Percentiles rank a stretch among this genome's conserved stretches.
These are phyloP conservation scores for Drosophila nigromelanica DNA, from an alignment of 1,140 invertebrate genomes.

Conservation along the genomic window DNA sequence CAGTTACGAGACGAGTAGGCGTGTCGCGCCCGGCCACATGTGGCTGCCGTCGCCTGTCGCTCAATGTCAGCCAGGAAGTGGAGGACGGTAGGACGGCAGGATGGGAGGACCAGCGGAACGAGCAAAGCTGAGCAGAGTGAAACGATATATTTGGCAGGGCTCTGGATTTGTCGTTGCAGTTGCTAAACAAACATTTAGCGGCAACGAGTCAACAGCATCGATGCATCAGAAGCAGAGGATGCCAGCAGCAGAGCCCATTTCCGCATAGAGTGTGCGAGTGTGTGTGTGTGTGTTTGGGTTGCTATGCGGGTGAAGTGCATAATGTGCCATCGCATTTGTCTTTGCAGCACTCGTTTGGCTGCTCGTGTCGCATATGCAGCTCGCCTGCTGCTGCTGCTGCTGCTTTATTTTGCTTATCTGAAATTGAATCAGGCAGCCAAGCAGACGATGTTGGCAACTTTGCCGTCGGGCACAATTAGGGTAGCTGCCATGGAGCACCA, in stretches of 20 bases:
- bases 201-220: conserved; percentile 75
- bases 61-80: conserved; percentile 49
- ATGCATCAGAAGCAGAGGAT: conserved; percentile 59
- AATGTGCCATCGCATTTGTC: conserved; percentile 79
- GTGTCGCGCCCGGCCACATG: conserved; percentile 57
- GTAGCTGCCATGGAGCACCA: conserved; percentile 42
- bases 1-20: conserved; percentile 63
- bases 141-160: conserved; percentile 34
- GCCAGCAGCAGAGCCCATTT: conserved; percentile 53
- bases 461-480: conserved; percentile 77
- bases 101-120: background rate
- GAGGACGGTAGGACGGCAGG: background rate
- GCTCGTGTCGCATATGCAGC: conserved; percentile 66
- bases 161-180: conserved; percentile 57
- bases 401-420: conserved; percentile 82
- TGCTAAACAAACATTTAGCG: conserved; percentile 80
- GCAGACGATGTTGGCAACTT: conserved; percentile 63
- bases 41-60: conserved; percentile 57
- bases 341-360: conserved; percentile 42
- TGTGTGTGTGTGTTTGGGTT: conserved; percentile 8
- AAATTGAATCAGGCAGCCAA: conserved; percentile 80
- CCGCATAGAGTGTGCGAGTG: conserved; percentile 31
- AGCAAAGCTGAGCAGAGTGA: background rate
- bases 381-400: conserved; percentile 53
- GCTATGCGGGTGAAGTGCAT: conserved; percentile 77